A percentile compares a stretch with the other conserved stretches of the same genome.
phyloP scores from a whole-genome alignment of 2,888 invertebrate genomes.

The Uloborus plumipes region DNA sequence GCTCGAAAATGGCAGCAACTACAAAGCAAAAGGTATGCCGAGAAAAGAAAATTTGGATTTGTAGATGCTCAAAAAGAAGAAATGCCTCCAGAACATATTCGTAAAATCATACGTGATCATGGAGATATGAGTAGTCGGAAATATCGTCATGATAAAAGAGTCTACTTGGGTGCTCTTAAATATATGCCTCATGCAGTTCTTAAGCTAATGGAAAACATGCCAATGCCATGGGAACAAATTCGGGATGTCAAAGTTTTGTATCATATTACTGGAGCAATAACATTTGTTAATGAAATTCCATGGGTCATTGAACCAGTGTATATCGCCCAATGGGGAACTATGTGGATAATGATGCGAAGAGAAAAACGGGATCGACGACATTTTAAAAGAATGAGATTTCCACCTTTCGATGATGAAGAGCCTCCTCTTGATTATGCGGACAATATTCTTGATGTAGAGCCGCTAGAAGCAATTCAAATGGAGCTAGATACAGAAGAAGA shows the following conservation, averaged over 20 bases:
- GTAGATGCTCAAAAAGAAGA: constrained; percentile 99
- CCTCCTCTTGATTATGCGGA: constrained; percentile 99
- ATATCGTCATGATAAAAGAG: constrained; percentile 98
- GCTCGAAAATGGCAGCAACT: constrained; percentile 98
- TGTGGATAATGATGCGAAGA: constrained; percentile 99
- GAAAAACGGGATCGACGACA: constrained; percentile 98
- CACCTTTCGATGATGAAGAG: constrained; percentile 99
- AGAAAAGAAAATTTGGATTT: constrained; percentile 98
- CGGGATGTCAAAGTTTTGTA: constrained; percentile 97
- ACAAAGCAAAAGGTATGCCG: constrained; percentile 98
- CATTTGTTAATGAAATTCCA: constrained; percentile 99
- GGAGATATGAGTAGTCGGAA: constrained; percentile 99
- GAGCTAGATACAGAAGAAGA: constrained; percentile 93
- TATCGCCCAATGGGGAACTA: constrained; percentile 99
- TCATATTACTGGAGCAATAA: constrained; percentile 99
- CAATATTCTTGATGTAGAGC: constrained; percentile 98
- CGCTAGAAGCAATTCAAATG: constrained; percentile 98
- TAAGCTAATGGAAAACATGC: constrained; percentile 99
- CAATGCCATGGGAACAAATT: constrained; percentile 99
- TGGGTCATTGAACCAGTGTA: constrained; percentile 99
- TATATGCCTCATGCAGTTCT: constrained; percentile 99
- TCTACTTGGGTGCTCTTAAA: constrained; percentile 94
- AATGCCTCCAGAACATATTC: constrained; percentile 99
- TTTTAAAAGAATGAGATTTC: constrained; percentile 99
- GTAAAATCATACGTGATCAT: constrained; percentile 99